phyloP scores from a whole-genome alignment of 1,140 invertebrate genomes.

The Lasioglossum albipes region DNA sequence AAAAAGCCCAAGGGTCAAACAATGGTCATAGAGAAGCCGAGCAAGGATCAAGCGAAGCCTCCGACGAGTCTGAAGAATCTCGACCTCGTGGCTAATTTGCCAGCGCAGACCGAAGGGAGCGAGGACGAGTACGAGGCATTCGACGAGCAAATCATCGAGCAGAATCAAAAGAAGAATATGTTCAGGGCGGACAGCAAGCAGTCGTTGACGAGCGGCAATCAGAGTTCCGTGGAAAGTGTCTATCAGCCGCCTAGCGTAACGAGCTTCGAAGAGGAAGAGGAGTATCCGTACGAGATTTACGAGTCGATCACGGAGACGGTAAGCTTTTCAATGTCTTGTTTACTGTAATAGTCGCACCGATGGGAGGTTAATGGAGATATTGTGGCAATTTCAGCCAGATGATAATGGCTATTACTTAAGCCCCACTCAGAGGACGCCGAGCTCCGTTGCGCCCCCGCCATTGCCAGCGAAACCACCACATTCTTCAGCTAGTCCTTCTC shows the following conservation, averaged over 20 bases:
- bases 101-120: conserved; percentile 66
- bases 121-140: conserved; percentile 76
- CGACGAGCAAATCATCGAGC: conserved; percentile 67
- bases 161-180: conserved; percentile 59
- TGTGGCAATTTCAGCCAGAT: conserved; percentile 60
- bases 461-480: conserved; percentile 66
- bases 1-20: conserved; percentile 50
- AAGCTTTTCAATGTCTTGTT: conserved; percentile 21
- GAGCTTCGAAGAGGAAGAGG: conserved; percentile 68
- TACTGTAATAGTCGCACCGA: neutral
- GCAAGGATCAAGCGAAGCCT: conserved; percentile 46
- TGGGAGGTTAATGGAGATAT: neutral
- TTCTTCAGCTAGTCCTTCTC: conserved; percentile 4
- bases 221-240: conserved; percentile 71
- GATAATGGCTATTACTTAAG: conserved; percentile 63
- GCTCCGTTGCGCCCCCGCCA: conserved; percentile 56
- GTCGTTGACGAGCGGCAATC: conserved; percentile 65
- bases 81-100: conserved; percentile 76
- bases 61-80: conserved; percentile 68
- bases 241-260: conserved; percentile 67
- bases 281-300: conserved; percentile 71
- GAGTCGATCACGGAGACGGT: conserved; percentile 75
- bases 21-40: neutral
- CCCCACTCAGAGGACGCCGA: conserved; percentile 40
- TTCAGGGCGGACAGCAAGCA: conserved; percentile 65